These are phyloP conservation scores for Catostomus latipinnis DNA, from an alignment of 2,797 vertebrate genomes.

Conservation along the genomic window DNA sequence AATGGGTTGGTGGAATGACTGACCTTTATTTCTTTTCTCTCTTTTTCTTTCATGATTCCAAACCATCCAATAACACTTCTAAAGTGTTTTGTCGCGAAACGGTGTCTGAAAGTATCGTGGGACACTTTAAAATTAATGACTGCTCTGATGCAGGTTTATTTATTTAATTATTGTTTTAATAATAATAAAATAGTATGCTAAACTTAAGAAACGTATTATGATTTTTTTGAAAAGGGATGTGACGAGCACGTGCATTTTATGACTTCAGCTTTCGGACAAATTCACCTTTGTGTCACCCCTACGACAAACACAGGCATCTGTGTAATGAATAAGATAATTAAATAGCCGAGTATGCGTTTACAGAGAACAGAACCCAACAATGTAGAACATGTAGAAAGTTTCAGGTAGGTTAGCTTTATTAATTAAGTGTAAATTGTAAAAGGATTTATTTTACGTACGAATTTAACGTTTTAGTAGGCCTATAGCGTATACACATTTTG, in stretches of 20 bases:
- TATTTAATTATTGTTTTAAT: too few species aligned
- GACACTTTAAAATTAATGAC: too few species aligned
- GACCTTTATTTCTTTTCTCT: too few species aligned
- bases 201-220: not conserved
- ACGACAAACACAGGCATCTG: conserved; percentile 45
- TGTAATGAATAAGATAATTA: conserved; percentile 37
- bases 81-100: too few species aligned
- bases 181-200: too few species aligned
- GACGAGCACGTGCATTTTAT: conserved; percentile 41
- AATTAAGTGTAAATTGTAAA: not conserved
- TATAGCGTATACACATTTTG: not conserved
- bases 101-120: too few species aligned
- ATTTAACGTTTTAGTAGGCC: not conserved
- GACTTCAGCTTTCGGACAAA: conserved; percentile 33
- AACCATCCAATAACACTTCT: too few species aligned
- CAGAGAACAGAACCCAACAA: conserved; percentile 17
- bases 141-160: too few species aligned
- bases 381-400: not conserved
- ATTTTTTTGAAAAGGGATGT: not conserved
- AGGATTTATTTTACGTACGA: not conserved
- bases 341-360: not conserved
- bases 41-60: too few species aligned
- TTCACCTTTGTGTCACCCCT: conserved; percentile 49
- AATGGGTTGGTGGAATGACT: too few species aligned
- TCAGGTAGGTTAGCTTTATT: not conserved